These are phyloP conservation scores for Phalacrocorax pelagicus DNA, from an alignment of 2,113 vertebrate species.

Conservation along the genomic window DNA sequence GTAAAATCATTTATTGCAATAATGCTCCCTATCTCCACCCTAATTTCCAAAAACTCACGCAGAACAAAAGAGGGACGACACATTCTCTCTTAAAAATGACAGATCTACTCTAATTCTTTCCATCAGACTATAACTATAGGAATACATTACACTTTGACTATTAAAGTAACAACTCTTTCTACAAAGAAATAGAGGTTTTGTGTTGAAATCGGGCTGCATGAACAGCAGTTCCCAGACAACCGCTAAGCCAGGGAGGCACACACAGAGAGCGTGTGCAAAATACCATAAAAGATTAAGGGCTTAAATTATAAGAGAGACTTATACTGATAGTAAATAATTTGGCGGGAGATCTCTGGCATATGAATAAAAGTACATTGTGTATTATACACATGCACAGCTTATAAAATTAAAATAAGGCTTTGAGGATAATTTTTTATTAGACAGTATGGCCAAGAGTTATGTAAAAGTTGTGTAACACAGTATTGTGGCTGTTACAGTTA, in stretches of 20 bases:
- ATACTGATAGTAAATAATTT: slow-evolving; percentile 18
- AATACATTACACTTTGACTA: not conserved
- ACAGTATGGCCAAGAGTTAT: not conserved
- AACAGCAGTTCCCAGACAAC: not conserved
- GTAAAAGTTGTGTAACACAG: slow-evolving; percentile 6
- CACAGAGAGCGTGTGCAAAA: not conserved
- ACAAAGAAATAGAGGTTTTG: not conserved
- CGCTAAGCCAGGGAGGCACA: not conserved
- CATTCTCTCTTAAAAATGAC: not conserved
- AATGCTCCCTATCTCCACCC: not conserved
- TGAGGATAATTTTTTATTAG: slow-evolving; percentile 6
- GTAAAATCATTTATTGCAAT: slow-evolving; percentile 54
- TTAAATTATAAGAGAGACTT: slow-evolving; percentile 54
- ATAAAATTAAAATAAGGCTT: slow-evolving; percentile 22
- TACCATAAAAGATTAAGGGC: slow-evolving; percentile 49
- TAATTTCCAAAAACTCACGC: not conserved
- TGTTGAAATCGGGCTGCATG: not conserved
- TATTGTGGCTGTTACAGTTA: not conserved
- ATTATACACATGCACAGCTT: slow-evolving; percentile 9
- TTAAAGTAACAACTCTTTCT: not conserved
- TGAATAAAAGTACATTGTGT: slow-evolving; percentile 15
- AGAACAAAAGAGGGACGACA: not conserved
- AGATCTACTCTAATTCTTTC: not conserved
- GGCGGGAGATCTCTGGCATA: slow-evolving; percentile 6
- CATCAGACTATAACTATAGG: not conserved